Evolutionary conservation across 2,113 vertebrate species (phyloP).

Genomic region (Baryphthengus martii): DNA sequence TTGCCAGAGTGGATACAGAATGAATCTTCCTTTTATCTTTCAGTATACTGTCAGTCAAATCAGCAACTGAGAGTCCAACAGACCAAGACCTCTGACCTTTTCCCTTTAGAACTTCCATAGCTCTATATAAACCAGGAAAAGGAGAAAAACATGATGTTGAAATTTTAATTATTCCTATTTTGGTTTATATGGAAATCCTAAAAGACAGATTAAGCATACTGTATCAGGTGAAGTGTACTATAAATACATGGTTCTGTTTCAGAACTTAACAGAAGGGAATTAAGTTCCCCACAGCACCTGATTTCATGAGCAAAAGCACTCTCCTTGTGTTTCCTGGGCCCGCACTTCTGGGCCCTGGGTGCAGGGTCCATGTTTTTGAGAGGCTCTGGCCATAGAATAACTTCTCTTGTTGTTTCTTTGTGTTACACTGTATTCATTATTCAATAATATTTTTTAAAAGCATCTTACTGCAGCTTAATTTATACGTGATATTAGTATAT

Average conservation of each 20-base stretch:
- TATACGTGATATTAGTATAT: not conserved
- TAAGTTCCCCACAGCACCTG: not conserved
- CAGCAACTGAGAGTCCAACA: constrained; percentile 89
- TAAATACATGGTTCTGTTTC: not conserved
- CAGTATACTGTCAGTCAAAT: constrained; percentile 87
- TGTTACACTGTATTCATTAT: not conserved
- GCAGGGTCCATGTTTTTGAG: fast-evolving
- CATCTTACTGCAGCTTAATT: not conserved
- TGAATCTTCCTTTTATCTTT: constrained; percentile 84
- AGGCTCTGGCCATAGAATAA: not conserved
- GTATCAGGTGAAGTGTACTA: not conserved
- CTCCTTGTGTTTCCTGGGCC: not conserved
- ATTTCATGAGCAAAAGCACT: not conserved
- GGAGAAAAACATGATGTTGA: not conserved
- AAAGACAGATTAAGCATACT: not conserved
- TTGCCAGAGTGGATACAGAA: constrained; percentile 87
- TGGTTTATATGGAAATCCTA: not conserved
- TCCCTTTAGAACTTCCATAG: constrained; percentile 84
- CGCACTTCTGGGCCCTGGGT: not conserved
- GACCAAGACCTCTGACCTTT: constrained; percentile 93
- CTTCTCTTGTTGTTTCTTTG: not conserved
- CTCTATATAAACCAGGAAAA: constrained; percentile 71
- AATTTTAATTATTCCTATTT: not conserved
- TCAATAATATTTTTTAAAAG: not conserved
- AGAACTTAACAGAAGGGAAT: not conserved